Evolutionary conservation across 2,797 vertebrate species (phyloP).

Genomic region (Peromyscus eremicus): DNA sequence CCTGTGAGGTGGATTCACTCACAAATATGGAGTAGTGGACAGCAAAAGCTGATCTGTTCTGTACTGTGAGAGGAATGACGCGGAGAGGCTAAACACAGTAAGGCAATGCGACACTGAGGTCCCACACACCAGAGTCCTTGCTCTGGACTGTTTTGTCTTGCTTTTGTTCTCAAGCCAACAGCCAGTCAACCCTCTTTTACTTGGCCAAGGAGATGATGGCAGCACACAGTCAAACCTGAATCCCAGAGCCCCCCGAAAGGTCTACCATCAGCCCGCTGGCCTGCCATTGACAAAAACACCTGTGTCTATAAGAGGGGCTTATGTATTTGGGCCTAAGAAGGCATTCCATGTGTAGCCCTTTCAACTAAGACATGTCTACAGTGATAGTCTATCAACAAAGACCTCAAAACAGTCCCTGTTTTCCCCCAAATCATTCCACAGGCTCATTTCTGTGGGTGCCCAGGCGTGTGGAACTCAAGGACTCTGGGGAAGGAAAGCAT

Average conservation of each 20-base stretch:
- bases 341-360: background rate
- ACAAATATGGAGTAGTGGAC: too few species aligned
- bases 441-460: background rate
- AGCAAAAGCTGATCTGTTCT: too few species aligned
- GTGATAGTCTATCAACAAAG: background rate
- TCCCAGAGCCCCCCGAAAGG: background rate
- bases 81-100: background rate
- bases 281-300: background rate
- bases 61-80: background rate
- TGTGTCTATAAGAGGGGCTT: background rate
- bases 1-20: too few species aligned
- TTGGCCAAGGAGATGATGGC: background rate
- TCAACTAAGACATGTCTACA: background rate
- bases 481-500: slow-evolving; percentile 5
- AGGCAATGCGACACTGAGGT: background rate
- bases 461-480: background rate
- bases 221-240: background rate
- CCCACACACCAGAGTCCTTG: background rate
- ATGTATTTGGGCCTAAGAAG: background rate
- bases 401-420: background rate
- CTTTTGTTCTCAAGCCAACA: background rate
- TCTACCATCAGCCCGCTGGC: too few species aligned
- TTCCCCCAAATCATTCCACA: background rate
- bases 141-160: fast-evolving
- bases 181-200: background rate